Conservation (phyloP, 2,797 vertebrate genomes). For the Hippopotamyrus pictus region DNA sequence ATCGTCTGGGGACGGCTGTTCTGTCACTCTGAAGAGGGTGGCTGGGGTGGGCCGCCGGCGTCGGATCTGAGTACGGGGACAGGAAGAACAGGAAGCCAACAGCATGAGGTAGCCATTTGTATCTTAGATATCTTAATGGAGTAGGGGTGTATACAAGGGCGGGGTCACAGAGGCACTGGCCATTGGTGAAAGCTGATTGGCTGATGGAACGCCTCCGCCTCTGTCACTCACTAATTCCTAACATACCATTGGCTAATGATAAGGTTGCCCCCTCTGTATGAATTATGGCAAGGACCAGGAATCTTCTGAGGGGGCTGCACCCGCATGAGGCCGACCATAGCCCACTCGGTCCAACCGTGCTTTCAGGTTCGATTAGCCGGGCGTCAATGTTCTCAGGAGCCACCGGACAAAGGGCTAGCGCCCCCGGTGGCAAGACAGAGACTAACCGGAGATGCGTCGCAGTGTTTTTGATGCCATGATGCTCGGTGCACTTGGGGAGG, state of each 20-base stretch:
- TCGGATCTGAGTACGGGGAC: slow-evolving; percentile 70
- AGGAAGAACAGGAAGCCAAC: not conserved
- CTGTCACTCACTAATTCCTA: not conserved
- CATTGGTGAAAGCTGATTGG: not conserved
- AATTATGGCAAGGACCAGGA: not conserved
- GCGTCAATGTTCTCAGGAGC: slow-evolving; percentile 51
- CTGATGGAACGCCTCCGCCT: not conserved
- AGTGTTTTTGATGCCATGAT: slow-evolving; percentile 29
- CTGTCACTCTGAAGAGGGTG: slow-evolving; percentile 86
- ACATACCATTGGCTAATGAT: not conserved
- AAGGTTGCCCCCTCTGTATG: not conserved
- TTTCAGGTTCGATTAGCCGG: not conserved
- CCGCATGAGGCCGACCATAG: not conserved
- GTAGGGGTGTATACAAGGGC: not conserved
- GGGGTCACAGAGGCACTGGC: not conserved
- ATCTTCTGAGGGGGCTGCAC: not conserved
- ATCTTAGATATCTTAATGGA: not conserved
- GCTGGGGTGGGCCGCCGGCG: slow-evolving; percentile 91
- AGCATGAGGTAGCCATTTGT: slow-evolving; percentile 5
- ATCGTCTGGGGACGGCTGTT: slow-evolving; percentile 85
- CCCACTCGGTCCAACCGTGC: not conserved
- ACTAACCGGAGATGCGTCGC: not conserved
- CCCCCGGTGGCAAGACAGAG: slow-evolving; percentile 1
- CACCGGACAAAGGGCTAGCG: slow-evolving; percentile 31
- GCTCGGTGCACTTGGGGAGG: slow-evolving; percentile 14